Percentiles rank a stretch among this genome's conserved stretches.
These are phyloP conservation scores for Hyposoter didymator DNA, from an alignment of 2,888 invertebrate genomes.

Conservation along the genomic window DNA sequence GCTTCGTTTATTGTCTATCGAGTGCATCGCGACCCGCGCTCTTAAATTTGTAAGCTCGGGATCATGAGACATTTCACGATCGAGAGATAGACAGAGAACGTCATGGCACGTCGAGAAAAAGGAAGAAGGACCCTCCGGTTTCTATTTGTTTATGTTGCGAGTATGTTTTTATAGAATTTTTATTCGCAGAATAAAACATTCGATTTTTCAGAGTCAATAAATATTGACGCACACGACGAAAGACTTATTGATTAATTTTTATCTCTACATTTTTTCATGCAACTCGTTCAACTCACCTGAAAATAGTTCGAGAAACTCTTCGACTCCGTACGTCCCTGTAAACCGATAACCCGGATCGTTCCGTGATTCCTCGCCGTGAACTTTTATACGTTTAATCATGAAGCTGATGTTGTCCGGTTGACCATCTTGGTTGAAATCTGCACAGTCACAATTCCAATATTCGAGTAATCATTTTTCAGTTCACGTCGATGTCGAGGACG, in stretches of 20 bases:
- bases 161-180: background rate
- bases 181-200: no score
- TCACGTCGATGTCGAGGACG: background rate
- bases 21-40: slow-evolving; percentile 17
- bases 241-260: slow-evolving; percentile 76
- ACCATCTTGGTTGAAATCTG: slow-evolving; percentile 97
- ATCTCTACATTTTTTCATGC: slow-evolving; percentile 93
- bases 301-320: slow-evolving; percentile 98
- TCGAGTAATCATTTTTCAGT: slow-evolving; percentile 36
- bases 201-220: background rate
- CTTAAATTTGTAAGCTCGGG: background rate
- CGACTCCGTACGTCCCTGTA: slow-evolving; percentile 97
- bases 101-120: background rate
- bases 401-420: slow-evolving; percentile 96
- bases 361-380: slow-evolving; percentile 93
- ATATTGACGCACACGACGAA: background rate
- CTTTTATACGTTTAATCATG: slow-evolving; percentile 97
- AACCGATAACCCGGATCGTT: slow-evolving; percentile 94
- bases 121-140: background rate
- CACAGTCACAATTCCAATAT: slow-evolving; percentile 68
- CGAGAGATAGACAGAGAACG: background rate
- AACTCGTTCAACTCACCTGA: slow-evolving; percentile 88
- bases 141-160: background rate
- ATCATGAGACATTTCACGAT: slow-evolving; percentile 29
- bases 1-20: slow-evolving; percentile 53